Conservation (phyloP, 2,797 vertebrate species). For the Coregonus sp. region DNA sequence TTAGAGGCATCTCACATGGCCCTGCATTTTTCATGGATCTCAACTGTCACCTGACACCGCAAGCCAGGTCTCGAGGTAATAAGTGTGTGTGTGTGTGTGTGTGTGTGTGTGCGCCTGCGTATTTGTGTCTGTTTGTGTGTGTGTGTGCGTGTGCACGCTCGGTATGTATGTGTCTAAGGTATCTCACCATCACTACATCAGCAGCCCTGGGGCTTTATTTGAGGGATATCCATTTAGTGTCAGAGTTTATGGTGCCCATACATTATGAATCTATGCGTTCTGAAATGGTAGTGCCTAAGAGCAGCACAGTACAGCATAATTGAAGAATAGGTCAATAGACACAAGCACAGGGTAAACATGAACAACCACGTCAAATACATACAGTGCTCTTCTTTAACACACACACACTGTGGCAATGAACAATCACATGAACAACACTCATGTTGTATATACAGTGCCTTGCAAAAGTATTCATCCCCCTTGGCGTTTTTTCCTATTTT, state of each 20-base stretch:
- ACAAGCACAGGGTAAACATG: conserved; percentile 18
- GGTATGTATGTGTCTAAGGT: no score
- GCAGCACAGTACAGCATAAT: conserved; percentile 39
- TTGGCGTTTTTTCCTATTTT: no score
- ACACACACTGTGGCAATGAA: not conserved
- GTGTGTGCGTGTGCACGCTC: not conserved
- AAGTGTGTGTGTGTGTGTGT: conserved; percentile 11
- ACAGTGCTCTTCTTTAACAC: not conserved
- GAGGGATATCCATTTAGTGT: conserved; percentile 66
- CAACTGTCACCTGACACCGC: conserved; percentile 70
- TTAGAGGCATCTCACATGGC: conserved; percentile 75
- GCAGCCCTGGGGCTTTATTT: conserved; percentile 39
- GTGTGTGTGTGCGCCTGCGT: conserved; percentile 16
- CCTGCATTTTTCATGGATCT: conserved; percentile 75
- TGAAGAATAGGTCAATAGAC: conserved; percentile 3
- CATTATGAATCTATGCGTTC: conserved; percentile 64
- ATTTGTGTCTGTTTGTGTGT: no score
- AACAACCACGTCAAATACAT: conserved; percentile 32
- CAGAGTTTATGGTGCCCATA: conserved; percentile 61
- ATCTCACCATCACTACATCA: conserved; percentile 6
- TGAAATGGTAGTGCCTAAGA: conserved; percentile 36
- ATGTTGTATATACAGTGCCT: not conserved
- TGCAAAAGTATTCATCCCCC: no score
- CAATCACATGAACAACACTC: conserved; percentile 22
- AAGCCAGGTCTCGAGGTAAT: conserved; percentile 59